Conservation (phyloP, 1,140 invertebrate species). For the Rhopalosiphum padi region DNA sequence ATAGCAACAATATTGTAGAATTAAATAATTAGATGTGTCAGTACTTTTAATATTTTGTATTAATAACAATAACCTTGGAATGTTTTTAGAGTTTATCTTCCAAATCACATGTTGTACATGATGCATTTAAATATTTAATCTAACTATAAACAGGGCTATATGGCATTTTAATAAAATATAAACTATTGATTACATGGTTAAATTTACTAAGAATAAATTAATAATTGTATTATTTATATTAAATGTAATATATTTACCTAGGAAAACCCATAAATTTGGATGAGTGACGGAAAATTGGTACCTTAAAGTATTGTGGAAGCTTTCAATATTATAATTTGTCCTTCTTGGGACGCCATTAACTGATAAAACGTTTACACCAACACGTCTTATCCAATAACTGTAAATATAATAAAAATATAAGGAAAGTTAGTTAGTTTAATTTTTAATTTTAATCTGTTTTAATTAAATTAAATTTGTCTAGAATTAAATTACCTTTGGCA, state of each 20-base stretch:
- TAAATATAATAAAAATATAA: not conserved
- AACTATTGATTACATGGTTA: too few species aligned
- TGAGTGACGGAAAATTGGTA: not conserved
- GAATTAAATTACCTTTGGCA: not conserved
- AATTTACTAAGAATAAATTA: too few species aligned
- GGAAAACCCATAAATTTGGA: constrained; percentile 26
- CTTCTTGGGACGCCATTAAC: not conserved
- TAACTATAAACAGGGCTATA: too few species aligned
- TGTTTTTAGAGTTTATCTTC: too few species aligned
- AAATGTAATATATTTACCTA: not conserved
- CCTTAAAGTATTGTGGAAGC: not conserved
- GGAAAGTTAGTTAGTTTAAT: not conserved
- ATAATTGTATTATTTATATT: too few species aligned
- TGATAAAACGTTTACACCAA: not conserved
- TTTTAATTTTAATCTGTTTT: not conserved
- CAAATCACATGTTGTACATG: not conserved
- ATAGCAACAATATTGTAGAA: not conserved
- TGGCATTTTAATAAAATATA: too few species aligned
- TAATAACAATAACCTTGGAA: too few species aligned
- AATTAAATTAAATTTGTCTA: not conserved
- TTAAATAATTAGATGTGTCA: too few species aligned
- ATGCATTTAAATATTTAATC: too few species aligned
- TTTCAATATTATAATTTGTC: not conserved
- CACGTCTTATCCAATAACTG: not conserved
- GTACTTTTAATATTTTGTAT: too few species aligned